phyloP scores from a whole-genome alignment of 1,140 invertebrate genomes.

The Pseudomyrmex cubaensis region DNA sequence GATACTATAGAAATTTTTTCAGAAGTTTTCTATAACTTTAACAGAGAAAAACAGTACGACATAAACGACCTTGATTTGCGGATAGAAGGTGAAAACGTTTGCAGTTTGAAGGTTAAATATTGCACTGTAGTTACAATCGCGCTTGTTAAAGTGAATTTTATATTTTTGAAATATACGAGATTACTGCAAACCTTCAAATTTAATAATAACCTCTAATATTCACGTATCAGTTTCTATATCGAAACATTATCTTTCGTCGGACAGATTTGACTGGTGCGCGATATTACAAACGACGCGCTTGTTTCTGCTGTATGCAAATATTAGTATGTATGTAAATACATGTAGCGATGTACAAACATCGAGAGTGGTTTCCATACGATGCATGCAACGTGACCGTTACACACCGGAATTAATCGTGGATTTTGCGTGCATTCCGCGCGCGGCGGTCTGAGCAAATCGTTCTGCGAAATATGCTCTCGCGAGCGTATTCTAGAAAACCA shows the following conservation, averaged over 20 bases:
- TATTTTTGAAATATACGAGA: too few species aligned
- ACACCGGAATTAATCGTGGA: conserved; percentile 17
- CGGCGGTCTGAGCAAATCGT: not conserved
- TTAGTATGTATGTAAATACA: conserved; percentile 51
- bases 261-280: conserved; percentile 3
- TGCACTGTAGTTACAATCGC: not conserved
- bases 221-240: not conserved
- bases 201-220: conserved; percentile 1
- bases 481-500: not conserved
- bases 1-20: too few species aligned
- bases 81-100: too few species aligned
- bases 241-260: conserved; percentile 31
- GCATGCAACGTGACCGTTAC: conserved; percentile 17
- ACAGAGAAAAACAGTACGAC: too few species aligned
- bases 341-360: conserved; percentile 27
- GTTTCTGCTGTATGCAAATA: conserved; percentile 26
- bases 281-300: not conserved
- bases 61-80: too few species aligned
- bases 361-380: not conserved
- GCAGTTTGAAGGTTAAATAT: too few species aligned
- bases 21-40: too few species aligned
- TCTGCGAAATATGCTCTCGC: conserved; percentile 1
- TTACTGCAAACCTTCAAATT: not conserved
- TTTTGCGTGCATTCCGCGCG: conserved; percentile 30
- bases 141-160: conserved; percentile 17